phyloP scores from a whole-genome alignment of 2,888 invertebrate genomes.

The Meandrusa payeni region DNA sequence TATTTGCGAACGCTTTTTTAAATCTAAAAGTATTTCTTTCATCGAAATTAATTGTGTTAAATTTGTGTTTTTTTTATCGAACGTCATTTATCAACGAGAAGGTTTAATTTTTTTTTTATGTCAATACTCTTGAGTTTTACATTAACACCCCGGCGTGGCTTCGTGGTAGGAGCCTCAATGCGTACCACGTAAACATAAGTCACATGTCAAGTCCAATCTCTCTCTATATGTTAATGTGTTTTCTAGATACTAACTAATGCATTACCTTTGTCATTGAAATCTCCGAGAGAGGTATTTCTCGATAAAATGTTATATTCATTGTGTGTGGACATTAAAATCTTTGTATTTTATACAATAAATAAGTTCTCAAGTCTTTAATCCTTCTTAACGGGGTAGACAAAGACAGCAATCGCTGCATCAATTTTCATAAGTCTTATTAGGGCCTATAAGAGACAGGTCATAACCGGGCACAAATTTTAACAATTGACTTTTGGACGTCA shows the following conservation, averaged over 20 bases:
- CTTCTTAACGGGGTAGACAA: too few relatives aligned
- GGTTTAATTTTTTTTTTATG: slow-evolving; percentile 3
- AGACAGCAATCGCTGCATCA: too few relatives aligned
- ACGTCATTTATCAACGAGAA: slow-evolving; percentile 9
- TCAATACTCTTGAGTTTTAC: slow-evolving; percentile 12
- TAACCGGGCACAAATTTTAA: too few relatives aligned
- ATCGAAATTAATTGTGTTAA: too few relatives aligned
- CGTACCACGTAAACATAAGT: slow-evolving; percentile 19
- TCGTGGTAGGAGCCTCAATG: not conserved
- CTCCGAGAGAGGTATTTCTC: slow-evolving; percentile 17
- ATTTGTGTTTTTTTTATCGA: too few relatives aligned
- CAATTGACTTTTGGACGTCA: too few relatives aligned
- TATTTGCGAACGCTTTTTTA: too few relatives aligned
- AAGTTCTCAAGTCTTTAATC: too few relatives aligned
- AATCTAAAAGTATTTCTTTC: too few relatives aligned
- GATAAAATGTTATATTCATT: slow-evolving; percentile 12
- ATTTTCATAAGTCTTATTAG: too few relatives aligned
- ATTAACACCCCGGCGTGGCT: slow-evolving; percentile 16
- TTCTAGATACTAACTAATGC: slow-evolving; percentile 25
- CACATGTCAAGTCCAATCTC: slow-evolving; percentile 24
- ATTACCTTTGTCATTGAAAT: slow-evolving; percentile 25
- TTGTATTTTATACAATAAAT: slow-evolving; percentile 4
- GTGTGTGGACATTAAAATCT: slow-evolving; percentile 2
- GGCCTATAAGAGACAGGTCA: too few relatives aligned
- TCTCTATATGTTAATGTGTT: slow-evolving; percentile 24